Evolutionary conservation across 1,140 invertebrate genomes (phyloP), one percentile per base, ranked within the genome.

Genomic region (Oreohelix idahoensis): DNA sequence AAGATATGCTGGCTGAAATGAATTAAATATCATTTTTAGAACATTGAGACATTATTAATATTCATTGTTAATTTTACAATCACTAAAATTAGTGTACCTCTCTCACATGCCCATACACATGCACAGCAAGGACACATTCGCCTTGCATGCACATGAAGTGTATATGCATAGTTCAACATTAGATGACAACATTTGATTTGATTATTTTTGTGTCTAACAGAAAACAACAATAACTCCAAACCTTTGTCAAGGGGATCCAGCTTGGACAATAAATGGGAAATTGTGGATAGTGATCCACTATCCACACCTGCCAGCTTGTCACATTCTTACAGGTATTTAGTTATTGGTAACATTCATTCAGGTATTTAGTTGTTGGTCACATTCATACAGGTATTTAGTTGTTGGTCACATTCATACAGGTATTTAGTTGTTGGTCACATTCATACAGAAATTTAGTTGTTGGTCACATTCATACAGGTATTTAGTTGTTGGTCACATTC

Each of bases 251-350:
- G 39, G 10, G 51, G 70, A n/a, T 53, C 49, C 26, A 74, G 71
- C 51, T 58, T 38, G 32, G 80, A 82, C 73, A 29, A 26, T 32
- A 80, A 80, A 36, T 39, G 15, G n/a, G 80, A 82, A 23, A 20
- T 75, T 38, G 70, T 53, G n/a, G 80, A 82, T 20, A 20, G 1
- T 20, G 70, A 53, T 20, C n/a, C 45, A 1, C 20, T 26, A 35
- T 75, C 80, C 0, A 2, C 80, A 32, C 38, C 80, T 26, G 80
- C 80, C 32, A 82, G 80, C 32, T 29, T 82, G 32, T 82, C 80
- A 45, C 80, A 82, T 35, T 82, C 80, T 5, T 82, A 82, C 39
- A 82, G 80, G 80, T 82, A 38, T 10, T 8, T 70, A 49, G 13
- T 15, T 32, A 36, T 45, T 79, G 38, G 17, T n/a, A n/a, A n/a